A percentile compares a stretch with the other conserved stretches of the same genome.
phyloP scores from a whole-genome alignment of 2,888 invertebrate genomes.

The Volucella zonaria region DNA sequence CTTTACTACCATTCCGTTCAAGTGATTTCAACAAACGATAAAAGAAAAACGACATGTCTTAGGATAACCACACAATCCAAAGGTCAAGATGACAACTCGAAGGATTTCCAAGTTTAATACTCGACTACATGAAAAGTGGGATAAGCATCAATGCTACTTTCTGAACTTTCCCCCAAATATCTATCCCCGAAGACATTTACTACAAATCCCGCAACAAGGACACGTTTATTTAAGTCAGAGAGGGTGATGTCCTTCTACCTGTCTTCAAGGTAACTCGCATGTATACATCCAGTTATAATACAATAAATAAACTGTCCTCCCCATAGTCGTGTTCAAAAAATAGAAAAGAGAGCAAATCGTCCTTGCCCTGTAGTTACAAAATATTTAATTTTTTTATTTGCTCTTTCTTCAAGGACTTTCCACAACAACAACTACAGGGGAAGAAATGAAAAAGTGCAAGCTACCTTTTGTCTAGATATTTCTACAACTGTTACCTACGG shows the following conservation, averaged over 20 bases:
- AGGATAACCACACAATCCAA: conserved; percentile 64
- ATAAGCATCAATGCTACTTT: conserved; percentile 56
- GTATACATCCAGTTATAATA: neutral
- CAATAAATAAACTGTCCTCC: conserved; percentile 18
- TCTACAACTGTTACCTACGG: neutral
- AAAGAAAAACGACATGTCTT: neutral
- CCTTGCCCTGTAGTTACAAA: conserved; percentile 12
- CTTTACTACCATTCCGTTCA: too few species aligned
- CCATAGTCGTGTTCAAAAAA: conserved; percentile 47
- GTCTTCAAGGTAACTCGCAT: conserved; percentile 61
- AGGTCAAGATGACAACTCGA: conserved; percentile 69
- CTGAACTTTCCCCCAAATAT: conserved; percentile 28
- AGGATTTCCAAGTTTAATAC: conserved; percentile 60
- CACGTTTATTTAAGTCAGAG: conserved; percentile 4
- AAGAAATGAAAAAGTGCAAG: conserved; percentile 43
- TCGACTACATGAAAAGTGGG: conserved; percentile 60
- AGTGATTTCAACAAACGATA: too few species aligned
- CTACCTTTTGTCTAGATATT: conserved; percentile 5
- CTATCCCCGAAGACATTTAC: conserved; percentile 1
- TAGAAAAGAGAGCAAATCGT: neutral
- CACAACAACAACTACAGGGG: too few species aligned
- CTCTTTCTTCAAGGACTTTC: too few species aligned
- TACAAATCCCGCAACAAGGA: conserved; percentile 15
- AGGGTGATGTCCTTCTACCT: conserved; percentile 54
- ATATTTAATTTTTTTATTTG: conserved; percentile 2